Percentiles rank a stretch among this genome's conserved stretches.
Evolutionary conservation across 1,140 invertebrate species (phyloP).

Genomic region (Campoletis sonorensis): DNA sequence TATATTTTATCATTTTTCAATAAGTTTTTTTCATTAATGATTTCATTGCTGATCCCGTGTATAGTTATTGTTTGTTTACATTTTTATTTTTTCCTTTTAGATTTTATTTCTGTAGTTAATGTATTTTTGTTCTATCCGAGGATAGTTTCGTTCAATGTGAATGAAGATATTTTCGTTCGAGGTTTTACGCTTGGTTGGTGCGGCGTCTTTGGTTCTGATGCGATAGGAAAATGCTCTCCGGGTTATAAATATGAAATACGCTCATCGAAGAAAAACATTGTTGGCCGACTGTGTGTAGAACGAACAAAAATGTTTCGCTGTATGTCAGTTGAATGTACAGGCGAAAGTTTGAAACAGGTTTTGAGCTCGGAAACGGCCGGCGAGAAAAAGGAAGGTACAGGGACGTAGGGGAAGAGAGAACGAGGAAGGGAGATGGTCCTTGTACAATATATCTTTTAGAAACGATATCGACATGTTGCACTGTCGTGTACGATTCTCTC

Average conservation of each 20-base stretch:
- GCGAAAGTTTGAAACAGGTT: too few relatives aligned
- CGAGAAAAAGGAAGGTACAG: too few relatives aligned
- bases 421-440: neutral
- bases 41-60: too few relatives aligned
- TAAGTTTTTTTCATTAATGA: too few relatives aligned
- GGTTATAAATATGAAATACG: slow-evolving; percentile 9
- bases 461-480: slow-evolving; percentile 38
- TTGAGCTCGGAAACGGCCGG: too few relatives aligned
- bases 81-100: neutral
- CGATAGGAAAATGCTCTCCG: neutral
- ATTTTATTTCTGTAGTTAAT: too few relatives aligned
- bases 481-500: neutral
- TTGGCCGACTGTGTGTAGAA: too few relatives aligned
- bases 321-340: too few relatives aligned
- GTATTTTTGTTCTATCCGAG: neutral
- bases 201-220: neutral
- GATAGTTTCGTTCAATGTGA: neutral
- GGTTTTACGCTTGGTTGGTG: neutral
- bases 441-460: slow-evolving; percentile 40
- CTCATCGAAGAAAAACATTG: neutral
- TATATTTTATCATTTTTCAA: too few relatives aligned
- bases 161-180: neutral
- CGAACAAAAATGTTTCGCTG: too few relatives aligned
- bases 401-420: neutral
- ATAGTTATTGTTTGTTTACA: too few relatives aligned